Conservation (phyloP, 2,113 vertebrate genomes). For the Stegostoma tigrinum region DNA sequence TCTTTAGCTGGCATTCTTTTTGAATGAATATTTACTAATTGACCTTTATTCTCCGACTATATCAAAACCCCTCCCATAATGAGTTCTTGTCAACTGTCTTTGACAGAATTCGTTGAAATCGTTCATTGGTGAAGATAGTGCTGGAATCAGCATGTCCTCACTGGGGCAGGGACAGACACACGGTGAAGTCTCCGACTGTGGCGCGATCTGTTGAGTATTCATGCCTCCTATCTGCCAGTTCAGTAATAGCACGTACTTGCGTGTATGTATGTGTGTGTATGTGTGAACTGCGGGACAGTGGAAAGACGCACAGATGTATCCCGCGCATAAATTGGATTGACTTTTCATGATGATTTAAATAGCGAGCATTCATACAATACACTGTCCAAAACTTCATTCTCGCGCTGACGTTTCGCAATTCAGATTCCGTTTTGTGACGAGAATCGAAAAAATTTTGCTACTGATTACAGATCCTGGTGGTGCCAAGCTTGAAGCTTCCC, state of each 20-base stretch:
- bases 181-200: neutral
- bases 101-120: neutral
- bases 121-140: constrained; percentile 19
- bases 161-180: neutral
- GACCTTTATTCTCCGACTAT: constrained; percentile 2
- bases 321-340: neutral
- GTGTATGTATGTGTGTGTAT: neutral
- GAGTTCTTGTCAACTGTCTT: neutral
- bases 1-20: neutral
- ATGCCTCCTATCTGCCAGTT: constrained; percentile 8
- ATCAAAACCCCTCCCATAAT: constrained; percentile 33
- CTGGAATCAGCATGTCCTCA: constrained; percentile 19
- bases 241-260: neutral
- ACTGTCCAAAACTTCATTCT: neutral
- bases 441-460: too few relatives aligned
- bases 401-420: too few relatives aligned
- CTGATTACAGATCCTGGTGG: neutral
- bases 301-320: neutral
- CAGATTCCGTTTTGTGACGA: neutral
- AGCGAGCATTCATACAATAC: too few relatives aligned
- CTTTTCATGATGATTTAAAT: neutral
- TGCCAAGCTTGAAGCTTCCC: neutral
- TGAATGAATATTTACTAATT: constrained; percentile 32
- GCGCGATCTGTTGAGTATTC: neutral
- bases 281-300: neutral